These are phyloP conservation scores for Brachylomia viminalis DNA, from an alignment of 2,888 invertebrate genomes.

Conservation along the genomic window DNA sequence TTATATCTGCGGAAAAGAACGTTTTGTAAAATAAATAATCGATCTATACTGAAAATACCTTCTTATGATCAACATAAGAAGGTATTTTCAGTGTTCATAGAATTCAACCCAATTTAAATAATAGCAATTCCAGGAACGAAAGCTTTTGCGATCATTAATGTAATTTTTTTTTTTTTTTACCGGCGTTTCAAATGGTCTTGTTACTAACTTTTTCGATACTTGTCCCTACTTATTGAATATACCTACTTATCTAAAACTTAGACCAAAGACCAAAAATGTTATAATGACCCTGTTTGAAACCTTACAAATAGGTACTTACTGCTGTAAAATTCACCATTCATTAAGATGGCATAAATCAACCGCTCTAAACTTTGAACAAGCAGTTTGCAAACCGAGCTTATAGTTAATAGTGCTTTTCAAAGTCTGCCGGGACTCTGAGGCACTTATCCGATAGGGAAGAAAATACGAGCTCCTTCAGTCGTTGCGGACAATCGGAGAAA, in stretches of 20 bases:
- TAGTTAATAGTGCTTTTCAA: constrained; percentile 41
- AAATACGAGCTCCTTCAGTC: constrained; percentile 48
- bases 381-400: constrained; percentile 43
- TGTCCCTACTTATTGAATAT: background rate
- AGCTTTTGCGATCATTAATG: background rate
- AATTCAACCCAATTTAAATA: constrained; percentile 1
- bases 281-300: background rate
- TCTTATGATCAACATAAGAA: background rate
- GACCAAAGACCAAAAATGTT: background rate
- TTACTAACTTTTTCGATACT: background rate
- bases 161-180: background rate
- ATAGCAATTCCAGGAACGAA: background rate
- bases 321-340: background rate
- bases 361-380: constrained; percentile 37
- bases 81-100: background rate
- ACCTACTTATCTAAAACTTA: background rate
- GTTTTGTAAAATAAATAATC: background rate
- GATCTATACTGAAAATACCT: background rate
- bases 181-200: background rate
- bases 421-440: constrained; percentile 34
- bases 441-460: constrained; percentile 52
- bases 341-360: constrained; percentile 15
- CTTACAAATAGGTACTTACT: background rate
- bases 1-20: background rate
- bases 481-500: constrained; percentile 50